A percentile compares a stretch with the other conserved stretches of the same genome.
Evolutionary conservation across 2,113 vertebrate species (phyloP).

Genomic region (Sinosuthora webbiana): DNA sequence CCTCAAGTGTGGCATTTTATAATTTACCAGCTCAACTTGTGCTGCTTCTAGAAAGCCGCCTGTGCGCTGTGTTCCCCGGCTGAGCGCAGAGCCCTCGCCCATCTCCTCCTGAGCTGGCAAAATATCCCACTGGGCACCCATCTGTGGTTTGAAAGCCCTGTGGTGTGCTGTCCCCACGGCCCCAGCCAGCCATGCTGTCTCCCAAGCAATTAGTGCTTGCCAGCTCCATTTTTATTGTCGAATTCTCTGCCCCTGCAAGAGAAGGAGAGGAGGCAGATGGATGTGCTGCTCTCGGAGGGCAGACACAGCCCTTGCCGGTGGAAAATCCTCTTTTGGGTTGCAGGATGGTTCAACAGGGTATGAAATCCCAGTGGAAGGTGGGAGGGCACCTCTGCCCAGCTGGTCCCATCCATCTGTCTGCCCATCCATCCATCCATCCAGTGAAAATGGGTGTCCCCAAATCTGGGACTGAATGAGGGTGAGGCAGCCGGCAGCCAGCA

Average conservation of each 20-base stretch:
- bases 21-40: constrained; percentile 54
- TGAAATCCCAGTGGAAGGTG: neutral
- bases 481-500: neutral
- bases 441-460: neutral
- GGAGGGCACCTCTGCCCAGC: neutral
- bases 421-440: neutral
- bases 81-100: neutral
- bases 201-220: neutral
- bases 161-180: rapidly evolving
- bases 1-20: constrained; percentile 54
- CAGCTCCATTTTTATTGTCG: neutral
- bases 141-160: neutral
- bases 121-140: neutral
- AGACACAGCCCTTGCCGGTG: neutral
- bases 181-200: neutral
- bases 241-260: neutral
- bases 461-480: neutral
- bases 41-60: neutral
- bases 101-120: neutral
- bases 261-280: neutral
- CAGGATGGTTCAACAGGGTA: neutral
- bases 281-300: neutral
- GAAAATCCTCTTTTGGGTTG: neutral
- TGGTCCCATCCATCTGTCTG: neutral
- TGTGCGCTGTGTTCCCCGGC: neutral